Evolutionary conservation across 2,888 invertebrate species (phyloP), one percentile per base, ranked within the genome.

Genomic region (Teleiodes luculella): DNA sequence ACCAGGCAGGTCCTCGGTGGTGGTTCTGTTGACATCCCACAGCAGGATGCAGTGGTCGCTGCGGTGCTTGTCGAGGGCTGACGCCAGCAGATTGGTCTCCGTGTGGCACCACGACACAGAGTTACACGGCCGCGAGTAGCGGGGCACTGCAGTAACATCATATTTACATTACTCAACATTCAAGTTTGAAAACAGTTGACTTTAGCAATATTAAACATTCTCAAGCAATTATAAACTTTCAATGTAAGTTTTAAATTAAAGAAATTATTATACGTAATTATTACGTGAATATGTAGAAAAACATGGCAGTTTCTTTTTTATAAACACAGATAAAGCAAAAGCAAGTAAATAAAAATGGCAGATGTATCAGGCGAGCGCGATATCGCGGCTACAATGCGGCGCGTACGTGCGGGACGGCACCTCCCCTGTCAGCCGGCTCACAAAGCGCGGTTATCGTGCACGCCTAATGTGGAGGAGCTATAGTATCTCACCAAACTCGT

Each of bases 51-150:
- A 96, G 76, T 95, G 94, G 79, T 98, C 98, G 35, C 95, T 94
- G 59, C 97, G 92, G 75, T 96, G 94, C 75, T 96, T 96, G 69
- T 98, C 98, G 67, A 98, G 91, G 0, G 96, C 98, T 53, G 95
- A 95, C 0, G 96, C 96, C 56, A 98, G 83, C 65, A 97, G 88
- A 78, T 96, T 95, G 18, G 92, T 91, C 65, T 98, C 97, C 10
- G 91, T 82, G 30, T 94, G 95, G 79, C 96, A 97, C 97, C 98
- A 98, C 30, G 95, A 92, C 11, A 98, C 92, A 0, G 95, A 93
- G 67, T 96, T 95, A 75, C 98, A 98, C 61, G 95, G 94, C 7
- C 98, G 90, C 10, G 95, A 92, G 78, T 96, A 95, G 52, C 95
- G 93, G 0, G 97, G 95, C 53, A 93, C 97, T 97, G 20, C 13